Evolutionary conservation across 2,888 invertebrate species (phyloP), one percentile per base, ranked within the genome.

Genomic region (Rhagonycha lutea): DNA sequence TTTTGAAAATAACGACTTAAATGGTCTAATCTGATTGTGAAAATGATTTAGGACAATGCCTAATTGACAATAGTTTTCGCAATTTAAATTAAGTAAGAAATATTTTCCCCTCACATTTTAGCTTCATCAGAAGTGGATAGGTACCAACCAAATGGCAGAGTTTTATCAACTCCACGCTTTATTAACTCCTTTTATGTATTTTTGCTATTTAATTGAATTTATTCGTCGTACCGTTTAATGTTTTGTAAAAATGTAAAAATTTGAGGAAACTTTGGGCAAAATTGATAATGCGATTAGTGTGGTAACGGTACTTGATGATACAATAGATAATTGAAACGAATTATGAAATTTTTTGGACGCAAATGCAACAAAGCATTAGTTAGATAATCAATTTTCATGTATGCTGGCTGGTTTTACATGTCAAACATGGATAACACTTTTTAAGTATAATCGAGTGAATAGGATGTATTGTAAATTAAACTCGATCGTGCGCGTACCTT

Each of bases 1-100:
- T 74, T 75, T 72, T 47, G 72, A 60, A 61, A 62, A 65, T 72
- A 72, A 47, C 71, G 24, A 72, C 65, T 47, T 72, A 68, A 68
- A 72, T 72, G 72, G 68, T 68, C 18, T 68, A 72, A 72, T 72
- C 61, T 72, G 26, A 29, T 47, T 65, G 10, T 70, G 29, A 29
- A 29, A 63, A 29, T 70, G 29, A 70, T 70, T 70, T 70, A 23
- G 63, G 62, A 63, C 32, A 32, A 29, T 18, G 14, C 29, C 23
- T 14, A 68, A 61, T 28, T 62, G 70, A 61, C 70, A 14, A 61
- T 28, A 29, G 70, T 26, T 62, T 62, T 62, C 18, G 68, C 47
- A 47, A n/a, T 47, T 47, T 47, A n/a, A 5, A 47, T 47, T 47
- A 47, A 4, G 5, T n/a, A 47, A n/a, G n/a, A n/a, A 47, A 47